Percentiles rank a stretch among this genome's conserved stretches.
phyloP scores from a whole-genome alignment of 2,888 invertebrate species.

The Spicauda simplicius region DNA sequence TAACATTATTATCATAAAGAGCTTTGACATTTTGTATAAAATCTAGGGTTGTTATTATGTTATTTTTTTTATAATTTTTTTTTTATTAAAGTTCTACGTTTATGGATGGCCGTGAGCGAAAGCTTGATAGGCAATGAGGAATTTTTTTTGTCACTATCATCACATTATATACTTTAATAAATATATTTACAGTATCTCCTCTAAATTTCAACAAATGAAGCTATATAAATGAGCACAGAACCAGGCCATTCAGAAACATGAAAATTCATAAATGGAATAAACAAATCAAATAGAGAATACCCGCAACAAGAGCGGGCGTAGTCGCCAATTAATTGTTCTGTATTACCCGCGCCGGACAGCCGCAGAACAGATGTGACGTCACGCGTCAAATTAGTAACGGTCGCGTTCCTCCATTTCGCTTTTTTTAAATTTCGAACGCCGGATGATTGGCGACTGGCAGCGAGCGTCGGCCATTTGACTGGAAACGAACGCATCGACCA shows the following conservation, averaged over 20 bases:
- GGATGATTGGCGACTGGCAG: constrained; percentile 72
- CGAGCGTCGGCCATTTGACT: constrained; percentile 58
- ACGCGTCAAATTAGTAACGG: constrained; percentile 80
- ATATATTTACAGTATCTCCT: too few species aligned
- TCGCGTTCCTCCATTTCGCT: constrained; percentile 70
- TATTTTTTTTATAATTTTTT: too few species aligned
- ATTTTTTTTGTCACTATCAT: too few species aligned
- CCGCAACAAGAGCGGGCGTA: constrained; percentile 18
- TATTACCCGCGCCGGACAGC: constrained; percentile 56
- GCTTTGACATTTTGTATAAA: too few species aligned
- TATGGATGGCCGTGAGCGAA: too few species aligned
- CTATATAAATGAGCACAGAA: too few species aligned
- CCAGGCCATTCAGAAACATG: not conserved
- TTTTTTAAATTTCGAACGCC: constrained; percentile 75
- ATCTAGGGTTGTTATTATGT: too few species aligned
- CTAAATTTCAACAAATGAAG: too few species aligned
- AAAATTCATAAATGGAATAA: constrained; percentile 21
- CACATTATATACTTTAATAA: too few species aligned
- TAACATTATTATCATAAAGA: too few species aligned
- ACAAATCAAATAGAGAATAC: constrained; percentile 23
- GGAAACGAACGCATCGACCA: constrained; percentile 58
- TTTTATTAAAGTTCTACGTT: too few species aligned
- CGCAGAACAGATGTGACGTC: constrained; percentile 74
- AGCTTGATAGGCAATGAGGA: too few species aligned
- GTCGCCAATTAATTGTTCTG: constrained; percentile 58